Percentiles rank a stretch among this genome's conserved stretches.
phyloP scores from a whole-genome alignment of 2,888 invertebrate species.

The Maniola hyperantus region DNA sequence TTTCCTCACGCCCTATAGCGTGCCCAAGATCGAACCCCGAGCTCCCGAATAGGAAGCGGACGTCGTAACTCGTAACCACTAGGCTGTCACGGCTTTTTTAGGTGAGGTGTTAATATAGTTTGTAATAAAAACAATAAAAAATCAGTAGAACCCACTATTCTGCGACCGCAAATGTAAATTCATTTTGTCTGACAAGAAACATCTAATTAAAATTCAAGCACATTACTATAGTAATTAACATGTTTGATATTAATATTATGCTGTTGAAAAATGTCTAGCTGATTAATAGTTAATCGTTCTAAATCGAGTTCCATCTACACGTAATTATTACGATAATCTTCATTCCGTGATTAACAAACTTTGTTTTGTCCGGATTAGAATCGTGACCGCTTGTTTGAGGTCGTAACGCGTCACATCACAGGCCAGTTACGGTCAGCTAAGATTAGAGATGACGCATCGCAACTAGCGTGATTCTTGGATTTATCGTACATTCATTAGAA shows the following conservation, averaged over 20 bases:
- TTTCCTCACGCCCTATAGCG: too few species aligned
- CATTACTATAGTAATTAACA: background rate
- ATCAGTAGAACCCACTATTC: too few species aligned
- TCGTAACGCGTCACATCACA: slow-evolving; percentile 22
- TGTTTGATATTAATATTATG: background rate
- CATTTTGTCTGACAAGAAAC: background rate
- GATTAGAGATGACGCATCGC: slow-evolving; percentile 67
- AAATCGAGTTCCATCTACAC: slow-evolving; percentile 19
- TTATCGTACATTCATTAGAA: slow-evolving; percentile 5
- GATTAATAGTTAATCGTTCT: background rate
- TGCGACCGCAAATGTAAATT: background rate
- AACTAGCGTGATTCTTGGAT: slow-evolving; percentile 15
- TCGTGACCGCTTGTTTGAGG: slow-evolving; percentile 17
- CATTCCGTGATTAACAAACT: slow-evolving; percentile 18
- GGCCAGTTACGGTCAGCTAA: slow-evolving; percentile 52
- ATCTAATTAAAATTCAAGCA: background rate
- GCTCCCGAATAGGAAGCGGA: too few species aligned
- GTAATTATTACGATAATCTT: slow-evolving; percentile 4
- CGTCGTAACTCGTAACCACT: too few species aligned
- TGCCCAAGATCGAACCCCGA: too few species aligned
- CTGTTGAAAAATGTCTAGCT: slow-evolving; percentile 5
- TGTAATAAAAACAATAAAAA: too few species aligned
- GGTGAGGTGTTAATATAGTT: too few species aligned
- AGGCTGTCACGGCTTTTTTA: too few species aligned
- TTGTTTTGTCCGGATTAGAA: slow-evolving; percentile 13